These are phyloP conservation scores for Resseliella maxima DNA, from an alignment of 2,888 invertebrate species.

Conservation along the genomic window DNA sequence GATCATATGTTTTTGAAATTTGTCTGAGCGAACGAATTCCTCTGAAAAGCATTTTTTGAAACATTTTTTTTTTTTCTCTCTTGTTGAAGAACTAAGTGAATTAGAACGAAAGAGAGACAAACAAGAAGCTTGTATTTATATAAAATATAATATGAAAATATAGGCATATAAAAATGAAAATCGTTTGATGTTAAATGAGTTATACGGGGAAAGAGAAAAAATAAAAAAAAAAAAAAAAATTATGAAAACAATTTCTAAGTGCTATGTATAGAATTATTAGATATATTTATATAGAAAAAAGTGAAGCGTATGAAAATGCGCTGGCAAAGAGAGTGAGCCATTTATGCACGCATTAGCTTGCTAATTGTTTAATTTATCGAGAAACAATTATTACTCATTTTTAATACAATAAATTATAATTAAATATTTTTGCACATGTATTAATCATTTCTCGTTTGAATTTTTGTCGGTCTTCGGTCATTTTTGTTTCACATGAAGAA, in stretches of 20 bases:
- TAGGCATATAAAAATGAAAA: no score
- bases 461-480: not conserved
- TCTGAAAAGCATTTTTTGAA: no score
- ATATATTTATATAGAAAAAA: not conserved
- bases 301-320: not conserved
- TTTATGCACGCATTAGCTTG: not conserved
- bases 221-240: no score
- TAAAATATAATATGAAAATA: no score
- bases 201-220: not conserved
- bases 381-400: constrained; percentile 40
- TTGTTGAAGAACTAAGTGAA: no score
- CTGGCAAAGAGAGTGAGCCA: not conserved
- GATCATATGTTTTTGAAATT: no score
- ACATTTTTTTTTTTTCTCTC: no score
- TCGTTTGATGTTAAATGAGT: no score
- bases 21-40: not conserved
- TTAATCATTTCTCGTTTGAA: constrained; percentile 22
- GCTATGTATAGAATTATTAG: no score
- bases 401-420: constrained; percentile 38
- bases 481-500: no score
- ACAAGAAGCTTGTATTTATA: not conserved
- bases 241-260: no score
- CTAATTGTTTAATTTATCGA: constrained; percentile 41
- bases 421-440: not conserved
- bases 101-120: no score